phyloP scores from a whole-genome alignment of 2,113 vertebrate genomes.

The Platysternon megacephalum region DNA sequence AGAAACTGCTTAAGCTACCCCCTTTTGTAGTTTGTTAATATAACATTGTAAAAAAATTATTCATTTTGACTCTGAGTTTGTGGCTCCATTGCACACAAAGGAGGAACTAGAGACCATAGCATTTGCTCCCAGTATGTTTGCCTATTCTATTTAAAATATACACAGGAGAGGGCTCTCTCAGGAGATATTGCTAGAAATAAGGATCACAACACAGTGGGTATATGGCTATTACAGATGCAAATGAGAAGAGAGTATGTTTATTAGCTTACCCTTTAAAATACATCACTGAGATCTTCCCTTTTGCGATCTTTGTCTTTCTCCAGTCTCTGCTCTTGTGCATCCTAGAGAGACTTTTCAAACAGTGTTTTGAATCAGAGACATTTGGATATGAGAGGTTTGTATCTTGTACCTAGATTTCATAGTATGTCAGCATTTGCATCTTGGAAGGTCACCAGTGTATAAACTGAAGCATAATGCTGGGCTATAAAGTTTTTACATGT shows the following conservation, averaged over 20 bases:
- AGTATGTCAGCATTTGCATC: neutral
- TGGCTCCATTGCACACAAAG: neutral
- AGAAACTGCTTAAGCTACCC: neutral
- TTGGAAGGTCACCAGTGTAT: neutral
- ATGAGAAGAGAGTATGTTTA: neutral
- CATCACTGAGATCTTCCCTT: neutral
- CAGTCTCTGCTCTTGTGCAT: neutral
- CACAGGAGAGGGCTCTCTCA: neutral
- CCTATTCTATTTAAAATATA: neutral
- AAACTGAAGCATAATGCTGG: neutral
- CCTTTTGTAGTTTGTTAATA: neutral
- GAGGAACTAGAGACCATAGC: neutral
- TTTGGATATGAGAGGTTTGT: neutral
- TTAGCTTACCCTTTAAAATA: neutral
- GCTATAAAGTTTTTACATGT: neutral
- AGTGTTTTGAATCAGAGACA: neutral
- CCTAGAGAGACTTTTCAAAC: neutral
- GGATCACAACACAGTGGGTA: too few species aligned
- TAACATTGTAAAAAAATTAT: neutral
- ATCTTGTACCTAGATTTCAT: neutral
- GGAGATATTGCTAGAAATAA: neutral
- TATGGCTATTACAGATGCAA: neutral
- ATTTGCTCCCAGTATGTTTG: neutral
- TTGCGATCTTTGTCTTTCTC: neutral
- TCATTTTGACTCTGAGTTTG: neutral